phyloP scores from a whole-genome alignment of 2,113 vertebrate genomes.

The Formicarius rufipectus region DNA sequence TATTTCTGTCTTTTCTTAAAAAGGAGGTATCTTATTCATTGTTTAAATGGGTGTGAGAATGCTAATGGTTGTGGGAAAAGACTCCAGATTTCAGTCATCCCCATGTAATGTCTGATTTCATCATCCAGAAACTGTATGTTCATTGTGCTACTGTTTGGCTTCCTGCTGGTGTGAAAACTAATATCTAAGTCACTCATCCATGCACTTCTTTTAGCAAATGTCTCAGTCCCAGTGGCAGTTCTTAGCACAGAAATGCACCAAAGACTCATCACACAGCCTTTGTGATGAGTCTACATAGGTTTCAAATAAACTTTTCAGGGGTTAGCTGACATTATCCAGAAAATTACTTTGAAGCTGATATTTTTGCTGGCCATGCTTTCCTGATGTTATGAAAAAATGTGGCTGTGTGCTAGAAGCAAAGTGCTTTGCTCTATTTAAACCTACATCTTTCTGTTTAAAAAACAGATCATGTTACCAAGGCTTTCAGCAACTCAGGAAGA shows the following conservation, averaged over 20 bases:
- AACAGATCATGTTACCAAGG: slow-evolving; percentile 86
- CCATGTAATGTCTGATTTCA: background rate
- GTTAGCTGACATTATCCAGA: background rate
- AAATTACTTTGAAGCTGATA: background rate
- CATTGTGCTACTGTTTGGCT: background rate
- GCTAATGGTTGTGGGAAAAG: background rate
- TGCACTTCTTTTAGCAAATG: background rate
- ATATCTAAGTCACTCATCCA: background rate
- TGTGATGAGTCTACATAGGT: background rate
- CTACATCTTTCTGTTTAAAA: background rate
- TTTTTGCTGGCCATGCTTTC: background rate
- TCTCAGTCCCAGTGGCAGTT: background rate
- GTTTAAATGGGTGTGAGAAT: background rate
- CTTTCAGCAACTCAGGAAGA: slow-evolving; percentile 62
- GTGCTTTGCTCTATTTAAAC: background rate
- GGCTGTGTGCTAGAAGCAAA: background rate
- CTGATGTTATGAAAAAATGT: background rate
- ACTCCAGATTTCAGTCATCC: background rate
- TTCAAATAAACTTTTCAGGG: background rate
- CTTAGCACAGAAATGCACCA: background rate
- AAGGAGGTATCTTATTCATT: background rate
- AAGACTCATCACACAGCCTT: background rate
- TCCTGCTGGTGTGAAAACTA: background rate
- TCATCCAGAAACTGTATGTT: background rate
- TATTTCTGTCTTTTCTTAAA: background rate